Percentiles rank a stretch among this genome's conserved stretches.
Conservation (phyloP, 2,797 vertebrate species). For the Sphenodon punctatus region DNA sequence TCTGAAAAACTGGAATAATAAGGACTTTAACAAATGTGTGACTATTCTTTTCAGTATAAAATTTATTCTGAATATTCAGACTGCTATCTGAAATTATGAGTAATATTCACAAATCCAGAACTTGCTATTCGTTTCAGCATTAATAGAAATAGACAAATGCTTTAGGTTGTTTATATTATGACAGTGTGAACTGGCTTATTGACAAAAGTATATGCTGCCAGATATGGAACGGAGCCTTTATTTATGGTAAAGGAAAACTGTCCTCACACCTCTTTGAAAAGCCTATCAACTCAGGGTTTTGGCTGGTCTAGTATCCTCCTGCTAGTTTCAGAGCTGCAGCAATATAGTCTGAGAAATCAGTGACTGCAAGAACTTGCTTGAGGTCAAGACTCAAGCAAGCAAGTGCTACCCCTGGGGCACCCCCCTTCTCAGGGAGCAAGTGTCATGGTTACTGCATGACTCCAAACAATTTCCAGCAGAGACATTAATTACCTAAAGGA, state of each 20-base stretch:
- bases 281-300: background rate
- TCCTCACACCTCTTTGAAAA: background rate
- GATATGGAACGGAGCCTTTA: background rate
- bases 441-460: background rate
- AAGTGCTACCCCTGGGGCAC: background rate
- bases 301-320: background rate
- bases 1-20: too few relatives aligned
- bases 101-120: too few relatives aligned
- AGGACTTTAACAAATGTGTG: too few relatives aligned
- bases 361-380: background rate
- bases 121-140: too few relatives aligned
- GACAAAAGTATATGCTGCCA: background rate
- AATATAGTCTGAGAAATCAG: too few relatives aligned
- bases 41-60: too few relatives aligned
- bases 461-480: background rate
- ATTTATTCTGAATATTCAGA: too few relatives aligned
- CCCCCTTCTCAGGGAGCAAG: background rate
- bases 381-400: background rate
- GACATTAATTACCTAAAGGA: background rate
- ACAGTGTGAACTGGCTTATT: background rate
- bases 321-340: too few relatives aligned
- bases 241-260: background rate
- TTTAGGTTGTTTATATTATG: rapidly evolving
- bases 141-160: too few relatives aligned
- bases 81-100: too few relatives aligned